phyloP scores from a whole-genome alignment of 2,888 invertebrate genomes.

The Slavum lentiscoides region DNA sequence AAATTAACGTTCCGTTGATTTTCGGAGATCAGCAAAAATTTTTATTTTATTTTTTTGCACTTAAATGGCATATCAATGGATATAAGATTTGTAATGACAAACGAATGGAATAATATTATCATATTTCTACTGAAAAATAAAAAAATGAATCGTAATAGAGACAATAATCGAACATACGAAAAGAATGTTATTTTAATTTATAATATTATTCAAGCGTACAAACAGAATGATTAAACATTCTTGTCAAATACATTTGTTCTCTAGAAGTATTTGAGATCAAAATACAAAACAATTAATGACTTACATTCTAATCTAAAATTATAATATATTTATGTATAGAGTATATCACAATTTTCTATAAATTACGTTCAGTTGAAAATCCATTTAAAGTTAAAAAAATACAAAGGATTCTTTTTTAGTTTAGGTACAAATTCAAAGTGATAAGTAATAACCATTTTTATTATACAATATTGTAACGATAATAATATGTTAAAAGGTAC shows the following conservation, averaged over 20 bases:
- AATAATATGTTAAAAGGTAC: background rate
- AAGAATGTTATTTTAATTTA: background rate
- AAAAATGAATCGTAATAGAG: background rate
- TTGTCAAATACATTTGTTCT: conserved; percentile 20
- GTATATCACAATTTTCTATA: conserved; percentile 6
- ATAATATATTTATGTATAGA: background rate
- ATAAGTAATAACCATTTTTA: background rate
- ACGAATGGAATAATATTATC: too few species aligned
- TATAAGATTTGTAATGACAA: too few species aligned
- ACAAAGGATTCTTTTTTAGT: background rate
- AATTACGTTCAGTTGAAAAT: background rate
- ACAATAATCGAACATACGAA: background rate
- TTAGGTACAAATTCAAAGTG: background rate
- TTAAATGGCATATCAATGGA: too few species aligned
- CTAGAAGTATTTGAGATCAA: conserved; percentile 17
- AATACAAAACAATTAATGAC: conserved; percentile 14
- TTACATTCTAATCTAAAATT: conserved; percentile 22
- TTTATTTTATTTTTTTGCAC: too few species aligned
- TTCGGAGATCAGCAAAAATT: too few species aligned
- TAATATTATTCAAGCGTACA: background rate
- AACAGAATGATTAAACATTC: background rate
- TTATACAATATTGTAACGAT: background rate
- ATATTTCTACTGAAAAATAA: too few species aligned
- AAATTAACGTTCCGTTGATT: too few species aligned
- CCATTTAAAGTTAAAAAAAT: background rate